Evolutionary conservation across 1,140 invertebrate genomes (phyloP).

Genomic region (Mycetomoellerius zeteki): DNA sequence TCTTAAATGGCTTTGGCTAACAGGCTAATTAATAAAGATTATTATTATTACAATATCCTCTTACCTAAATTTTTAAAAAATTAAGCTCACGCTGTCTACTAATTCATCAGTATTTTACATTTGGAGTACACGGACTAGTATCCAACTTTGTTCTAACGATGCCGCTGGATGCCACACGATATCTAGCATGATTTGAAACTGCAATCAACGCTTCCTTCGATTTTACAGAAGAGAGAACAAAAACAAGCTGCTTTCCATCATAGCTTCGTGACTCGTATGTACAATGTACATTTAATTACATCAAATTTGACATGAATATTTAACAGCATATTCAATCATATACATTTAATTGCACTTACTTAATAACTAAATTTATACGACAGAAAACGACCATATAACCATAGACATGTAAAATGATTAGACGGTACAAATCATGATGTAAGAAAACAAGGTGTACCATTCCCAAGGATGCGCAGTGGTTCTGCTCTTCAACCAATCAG

Average conservation of each 20-base stretch:
- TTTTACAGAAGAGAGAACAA: constrained; percentile 89
- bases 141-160: not conserved
- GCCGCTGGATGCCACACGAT: no score
- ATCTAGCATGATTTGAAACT: constrained; percentile 91
- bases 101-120: not conserved
- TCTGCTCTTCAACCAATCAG: no score
- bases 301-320: not conserved
- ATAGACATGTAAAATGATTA: no score
- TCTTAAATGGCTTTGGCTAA: no score
- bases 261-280: constrained; percentile 85
- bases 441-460: no score
- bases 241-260: constrained; percentile 94
- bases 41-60: not conserved
- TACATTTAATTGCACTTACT: not conserved
- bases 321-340: no score
- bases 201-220: constrained; percentile 99
- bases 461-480: no score
- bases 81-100: not conserved
- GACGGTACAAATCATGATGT: no score
- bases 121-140: not conserved
- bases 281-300: not conserved
- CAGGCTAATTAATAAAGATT: no score
- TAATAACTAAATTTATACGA: no score
- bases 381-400: not conserved
- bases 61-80: not conserved